Percentiles rank a stretch among this genome's conserved stretches.
phyloP scores from a whole-genome alignment of 1,140 invertebrate genomes.

The Polyergus mexicanus region DNA sequence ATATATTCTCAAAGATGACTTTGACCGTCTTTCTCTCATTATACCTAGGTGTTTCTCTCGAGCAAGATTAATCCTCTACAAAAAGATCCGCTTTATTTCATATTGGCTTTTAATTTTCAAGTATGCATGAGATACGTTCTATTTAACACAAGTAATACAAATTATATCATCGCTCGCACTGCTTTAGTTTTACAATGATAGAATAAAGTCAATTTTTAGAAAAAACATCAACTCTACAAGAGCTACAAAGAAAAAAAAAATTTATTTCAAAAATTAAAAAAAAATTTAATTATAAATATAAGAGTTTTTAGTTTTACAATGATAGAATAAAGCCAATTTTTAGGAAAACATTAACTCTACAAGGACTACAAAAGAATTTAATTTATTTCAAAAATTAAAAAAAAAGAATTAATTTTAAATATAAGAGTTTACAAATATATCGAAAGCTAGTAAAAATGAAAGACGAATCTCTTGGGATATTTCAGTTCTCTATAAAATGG shows the following conservation, averaged over 20 bases:
- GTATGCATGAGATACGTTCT: background rate
- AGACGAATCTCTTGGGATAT: background rate
- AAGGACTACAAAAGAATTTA: too few species aligned
- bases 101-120: background rate
- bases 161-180: background rate
- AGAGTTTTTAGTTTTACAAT: background rate
- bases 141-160: background rate
- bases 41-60: background rate
- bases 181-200: background rate
- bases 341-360: too few species aligned
- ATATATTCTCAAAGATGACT: background rate
- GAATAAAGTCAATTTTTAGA: background rate
- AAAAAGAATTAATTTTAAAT: background rate
- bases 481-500: background rate
- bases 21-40: conserved; percentile 14
- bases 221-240: too few species aligned
- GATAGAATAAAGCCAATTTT: background rate
- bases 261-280: background rate
- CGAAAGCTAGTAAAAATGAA: background rate
- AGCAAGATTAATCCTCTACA: background rate
- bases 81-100: background rate
- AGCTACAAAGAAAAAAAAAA: too few species aligned
- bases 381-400: background rate
- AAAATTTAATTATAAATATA: background rate
- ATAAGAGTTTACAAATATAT: background rate